Evolutionary conservation across 2,797 vertebrate species (phyloP), one percentile per base, ranked within the genome.

Genomic region (Octomys mimax): DNA sequence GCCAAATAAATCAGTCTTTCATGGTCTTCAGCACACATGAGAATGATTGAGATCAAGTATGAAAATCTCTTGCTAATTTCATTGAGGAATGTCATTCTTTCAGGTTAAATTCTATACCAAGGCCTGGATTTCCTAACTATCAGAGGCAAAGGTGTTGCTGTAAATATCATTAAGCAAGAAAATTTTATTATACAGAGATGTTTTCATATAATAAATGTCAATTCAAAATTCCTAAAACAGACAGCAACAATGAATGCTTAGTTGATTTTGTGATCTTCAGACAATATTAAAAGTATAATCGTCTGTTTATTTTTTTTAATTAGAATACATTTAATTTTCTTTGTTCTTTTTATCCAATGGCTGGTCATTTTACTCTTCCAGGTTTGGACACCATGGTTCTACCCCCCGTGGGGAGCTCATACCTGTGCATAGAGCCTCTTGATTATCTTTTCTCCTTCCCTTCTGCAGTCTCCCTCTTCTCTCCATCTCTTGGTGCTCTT

Each of bases 111-210:
- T 89, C 59, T 78, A 52, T 5, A 71, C 22, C 11, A 80, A 94
- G 42, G 3, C 11, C 80, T 71, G 16, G 91, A 73, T 87, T 89
- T 87, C 18, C 46, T 49, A 81, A 95, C 91, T 54, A 14, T 62
- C 14, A 70, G 14, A 83, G 14, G 19, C 18, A 92, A 84, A 79
- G 11, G 13, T 52, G 4, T 75, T 92, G 36, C 28, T 66, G 59
- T 52, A 75, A 92, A 89, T 18, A 14, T 73, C 13, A 68, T 83
- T 84, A 73, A 95, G 87, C 83, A 70, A 66, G 42, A 78, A 80
- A 14, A 39, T 0, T 9, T 91, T 26, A 75, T n/a, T 39, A 54
- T 59, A 81, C 79, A 92, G 9, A 87, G 2, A 78, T 71, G 4
- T 59, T 94, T 91, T 80, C 57, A 42, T 71, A 61, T 83, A 77